phyloP scores from a whole-genome alignment of 2,113 vertebrate genomes.

The Acrocephalus arundinaceus region DNA sequence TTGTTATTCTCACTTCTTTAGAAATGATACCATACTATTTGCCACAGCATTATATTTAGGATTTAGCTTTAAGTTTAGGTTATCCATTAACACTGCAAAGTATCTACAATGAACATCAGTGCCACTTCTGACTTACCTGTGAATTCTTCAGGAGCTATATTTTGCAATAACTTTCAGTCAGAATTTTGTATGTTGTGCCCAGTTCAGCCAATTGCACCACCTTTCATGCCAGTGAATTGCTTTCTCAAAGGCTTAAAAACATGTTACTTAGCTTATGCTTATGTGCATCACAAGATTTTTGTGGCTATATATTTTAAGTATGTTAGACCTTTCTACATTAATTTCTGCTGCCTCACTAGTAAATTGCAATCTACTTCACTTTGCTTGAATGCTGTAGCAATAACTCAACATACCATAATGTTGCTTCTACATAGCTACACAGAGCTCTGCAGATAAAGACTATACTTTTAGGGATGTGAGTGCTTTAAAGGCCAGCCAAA shows the following conservation, averaged over 20 bases:
- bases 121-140: neutral
- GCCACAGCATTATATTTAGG: neutral
- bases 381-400: neutral
- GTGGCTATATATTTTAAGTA: neutral
- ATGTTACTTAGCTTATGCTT: neutral
- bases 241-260: neutral
- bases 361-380: neutral
- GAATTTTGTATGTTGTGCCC: neutral
- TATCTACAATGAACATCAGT: neutral
- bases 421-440: neutral
- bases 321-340: neutral
- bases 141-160: neutral
- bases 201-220: neutral
- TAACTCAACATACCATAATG: neutral
- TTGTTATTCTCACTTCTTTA: neutral
- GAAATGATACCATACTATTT: neutral
- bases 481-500: neutral
- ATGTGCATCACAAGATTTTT: neutral
- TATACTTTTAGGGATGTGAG: neutral
- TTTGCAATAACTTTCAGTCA: neutral
- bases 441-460: neutral
- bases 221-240: neutral
- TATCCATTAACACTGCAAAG: neutral
- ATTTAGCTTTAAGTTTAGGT: neutral
- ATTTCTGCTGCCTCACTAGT: neutral